Base-by-base conservation (phyloP, 2,888 invertebrate species). In the Chymomyza amoena region DNA sequence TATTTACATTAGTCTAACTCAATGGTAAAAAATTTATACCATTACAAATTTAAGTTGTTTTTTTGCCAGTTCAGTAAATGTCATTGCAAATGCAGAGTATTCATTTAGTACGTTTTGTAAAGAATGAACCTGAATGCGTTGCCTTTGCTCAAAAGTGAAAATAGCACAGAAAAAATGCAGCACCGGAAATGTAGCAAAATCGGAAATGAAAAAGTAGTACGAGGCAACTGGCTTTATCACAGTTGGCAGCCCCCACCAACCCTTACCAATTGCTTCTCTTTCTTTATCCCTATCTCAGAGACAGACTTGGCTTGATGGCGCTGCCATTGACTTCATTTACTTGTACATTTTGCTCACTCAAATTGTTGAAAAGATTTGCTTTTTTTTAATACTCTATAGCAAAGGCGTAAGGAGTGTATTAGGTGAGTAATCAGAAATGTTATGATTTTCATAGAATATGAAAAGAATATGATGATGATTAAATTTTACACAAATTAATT, bases 141-240 rank as follows among this genome's bases (percentile, higher is more conserved):
- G 39, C 39, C 6, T 45, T 45, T 45, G 39, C 39, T 45, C 39
- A 45, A 45, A 45, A 45, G 39, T 10, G 6, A 54, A 61, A 66
- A 61, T 32, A 56, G 36, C 56, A 25, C 57, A 73, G 63, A 77
- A 32, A 9, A 32, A 69, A 60, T 59, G 45, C 51, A 66, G 59
- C 59, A 32, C 52, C 64, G 74, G 78, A 79, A 79, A 70, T 78
- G 69, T 70, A 70, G 18, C 61, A 51, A 78, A 76, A 76, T 74
- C 72, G 74, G 76, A 79, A 76, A 74, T 68, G 72, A 71, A 63
- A 70, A 65, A 54, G 25, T 57, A 60, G 56, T 67, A 45, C 56
- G 60, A 70, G 64, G 57, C 70, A 65, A 64, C 68, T 69, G 73
- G 64, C 68, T 61, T 20, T 16, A 18, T 62, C 52, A n/a, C 50